Conservation (phyloP, 2,113 vertebrate genomes). For the Erythrocebus patas region DNA sequence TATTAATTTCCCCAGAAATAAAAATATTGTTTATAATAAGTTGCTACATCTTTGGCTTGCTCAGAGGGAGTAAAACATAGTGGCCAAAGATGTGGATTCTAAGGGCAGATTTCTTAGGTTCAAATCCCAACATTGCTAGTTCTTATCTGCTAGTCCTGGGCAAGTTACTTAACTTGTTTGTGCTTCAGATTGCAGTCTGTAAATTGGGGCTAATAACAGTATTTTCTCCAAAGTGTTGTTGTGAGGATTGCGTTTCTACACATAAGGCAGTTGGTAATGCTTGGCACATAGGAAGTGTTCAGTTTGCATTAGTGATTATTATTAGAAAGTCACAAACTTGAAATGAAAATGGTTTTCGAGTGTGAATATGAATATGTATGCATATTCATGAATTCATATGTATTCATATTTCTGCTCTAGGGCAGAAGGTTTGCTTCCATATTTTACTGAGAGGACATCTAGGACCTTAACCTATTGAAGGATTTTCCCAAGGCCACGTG, state of each 20-base stretch:
- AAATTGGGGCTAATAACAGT: fast-evolving
- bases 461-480: not conserved
- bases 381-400: not conserved
- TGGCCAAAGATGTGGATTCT: not conserved
- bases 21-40: not conserved
- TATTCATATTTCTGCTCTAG: not conserved
- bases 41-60: not conserved
- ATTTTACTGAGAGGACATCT: not conserved
- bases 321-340: not conserved
- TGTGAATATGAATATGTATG: too few species aligned
- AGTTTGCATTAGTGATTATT: fast-evolving
- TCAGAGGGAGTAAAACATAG: not conserved
- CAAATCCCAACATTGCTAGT: not conserved
- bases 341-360: not conserved
- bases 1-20: constrained; percentile 48
- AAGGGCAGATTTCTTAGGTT: not conserved
- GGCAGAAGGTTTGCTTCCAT: not conserved
- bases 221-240: not conserved
- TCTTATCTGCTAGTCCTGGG: not conserved
- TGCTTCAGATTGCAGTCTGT: not conserved
- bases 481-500: not conserved
- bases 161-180: too few species aligned
- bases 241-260: not conserved
- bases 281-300: not conserved
- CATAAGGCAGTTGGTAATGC: too few species aligned